Conservation (phyloP, 2,797 vertebrate species). For the Diglossa cyanea region DNA sequence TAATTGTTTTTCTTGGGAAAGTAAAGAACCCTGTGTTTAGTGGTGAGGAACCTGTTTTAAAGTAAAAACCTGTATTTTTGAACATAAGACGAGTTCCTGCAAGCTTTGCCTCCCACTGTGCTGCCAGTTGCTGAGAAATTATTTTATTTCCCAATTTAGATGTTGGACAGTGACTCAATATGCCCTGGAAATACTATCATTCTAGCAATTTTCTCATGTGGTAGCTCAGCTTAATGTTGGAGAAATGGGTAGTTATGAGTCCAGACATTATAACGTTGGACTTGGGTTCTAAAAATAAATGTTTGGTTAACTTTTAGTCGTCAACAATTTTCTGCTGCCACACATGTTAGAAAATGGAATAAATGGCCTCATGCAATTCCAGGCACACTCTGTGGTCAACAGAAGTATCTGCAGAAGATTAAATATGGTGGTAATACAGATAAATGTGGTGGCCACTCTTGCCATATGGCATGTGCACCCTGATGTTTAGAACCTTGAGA, state of each 20-base stretch:
- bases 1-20: not conserved
- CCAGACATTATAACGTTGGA: conserved; percentile 58
- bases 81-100: not conserved
- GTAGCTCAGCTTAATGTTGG: conserved; percentile 64
- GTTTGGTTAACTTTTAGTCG: conserved; percentile 67
- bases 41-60: not conserved
- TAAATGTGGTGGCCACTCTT: not conserved
- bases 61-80: conserved; percentile 12
- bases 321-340: conserved; percentile 67
- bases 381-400: not conserved
- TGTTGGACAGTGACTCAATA: conserved; percentile 73
- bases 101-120: conserved; percentile 8
- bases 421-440: not conserved
- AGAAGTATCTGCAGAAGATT: not conserved
- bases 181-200: conserved; percentile 75
- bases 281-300: conserved; percentile 73
- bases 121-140: conserved; percentile 63
- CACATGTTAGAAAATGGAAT: conserved; percentile 43
- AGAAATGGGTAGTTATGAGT: conserved; percentile 71
- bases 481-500: not conserved
- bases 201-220: conserved; percentile 72
- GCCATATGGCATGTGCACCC: fast-evolving
- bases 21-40: not conserved
- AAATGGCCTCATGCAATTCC: conserved; percentile 10
- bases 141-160: conserved; percentile 75